Base-by-base conservation (phyloP, 2,797 vertebrate species). In the Myotis planiceps region DNA sequence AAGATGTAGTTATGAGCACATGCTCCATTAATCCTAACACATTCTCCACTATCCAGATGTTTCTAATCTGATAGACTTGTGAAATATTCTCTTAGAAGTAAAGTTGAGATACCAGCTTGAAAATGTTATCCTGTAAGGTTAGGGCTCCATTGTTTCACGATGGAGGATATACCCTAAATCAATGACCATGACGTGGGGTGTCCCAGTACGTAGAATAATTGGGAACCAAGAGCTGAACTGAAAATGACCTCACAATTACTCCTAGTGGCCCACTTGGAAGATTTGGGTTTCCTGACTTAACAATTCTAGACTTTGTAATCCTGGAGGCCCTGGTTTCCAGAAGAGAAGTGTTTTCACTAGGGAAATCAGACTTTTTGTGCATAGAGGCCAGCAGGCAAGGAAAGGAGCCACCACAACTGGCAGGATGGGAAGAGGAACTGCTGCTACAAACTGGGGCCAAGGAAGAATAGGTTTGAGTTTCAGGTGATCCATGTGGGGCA, bases 171-270 rank as follows among this genome's bases (percentile, higher is more conserved):
- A 63, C 5, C 58, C 34, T n/a, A 72, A 92, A 66, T 79, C 45
- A 23, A 19, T 29, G 34, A 2, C 66, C 27, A 1, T n/a, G 19
- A 39, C 25, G 27, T 0, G 4, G 58, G 32, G 0, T 23, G 15
- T 49, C 3, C 25, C 27, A 63, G 34, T 19, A 63, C 34, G 21
- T 5, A 37, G 60, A 79, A 45, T 53, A 85, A 51, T n/a, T 74
- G 12, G 49, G 49, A 93, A 49, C 5, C 7, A 85, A 76, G 66
- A 21, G 6, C 19, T 86, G 32, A 74, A 49, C 5, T 80, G 2
- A 15, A 49, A 65, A 80, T 42, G 27, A 0, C 23, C 23, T 88
- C 63, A 39, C 12, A 90, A 34, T 71, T 81, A 85, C 42, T 84
- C 29, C 34, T 39, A 75, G 49, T 53, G 69, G 72, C 7, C 7